Conservation (phyloP, 2,797 vertebrate species). For the Mallotus villosus region DNA sequence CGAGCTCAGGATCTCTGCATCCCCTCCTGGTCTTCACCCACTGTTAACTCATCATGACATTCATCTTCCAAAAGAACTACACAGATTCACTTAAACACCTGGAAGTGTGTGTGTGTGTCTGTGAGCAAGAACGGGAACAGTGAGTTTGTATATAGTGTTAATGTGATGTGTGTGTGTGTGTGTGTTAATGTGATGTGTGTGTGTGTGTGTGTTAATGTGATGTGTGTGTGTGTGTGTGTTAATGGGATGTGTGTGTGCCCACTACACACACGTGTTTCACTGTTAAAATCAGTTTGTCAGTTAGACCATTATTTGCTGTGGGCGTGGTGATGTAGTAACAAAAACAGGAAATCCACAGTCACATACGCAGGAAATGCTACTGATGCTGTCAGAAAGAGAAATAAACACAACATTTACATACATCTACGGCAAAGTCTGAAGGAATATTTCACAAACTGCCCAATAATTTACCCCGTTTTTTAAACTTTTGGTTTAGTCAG, state of each 20-base stretch:
- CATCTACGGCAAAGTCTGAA: neutral
- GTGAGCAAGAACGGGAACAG: neutral
- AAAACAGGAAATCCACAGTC: slow-evolving; percentile 74
- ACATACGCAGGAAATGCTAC: slow-evolving; percentile 74
- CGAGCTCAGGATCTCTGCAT: slow-evolving; percentile 25
- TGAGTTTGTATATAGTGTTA: slow-evolving; percentile 1
- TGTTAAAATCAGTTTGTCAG: slow-evolving; percentile 35
- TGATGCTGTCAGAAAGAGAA: slow-evolving; percentile 47
- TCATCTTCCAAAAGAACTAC: neutral
- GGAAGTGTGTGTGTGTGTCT: neutral
- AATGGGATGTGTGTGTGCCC: slow-evolving; percentile 1
- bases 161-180: slow-evolving; percentile 2
- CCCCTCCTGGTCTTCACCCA: slow-evolving; percentile 37
- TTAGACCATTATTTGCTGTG: slow-evolving; percentile 49
- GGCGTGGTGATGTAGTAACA: slow-evolving; percentile 58
- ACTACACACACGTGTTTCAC: neutral
- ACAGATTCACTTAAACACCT: neutral
- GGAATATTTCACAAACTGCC: neutral
- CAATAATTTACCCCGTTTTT: neutral
- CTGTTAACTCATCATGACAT: slow-evolving; percentile 53
- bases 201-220: too few relatives aligned
- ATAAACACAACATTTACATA: slow-evolving; percentile 52
- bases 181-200: slow-evolving; percentile 8
- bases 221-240: neutral
- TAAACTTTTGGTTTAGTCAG: neutral